Conservation (phyloP, 2,797 vertebrate genomes). For the Moxostoma hubbsi region DNA sequence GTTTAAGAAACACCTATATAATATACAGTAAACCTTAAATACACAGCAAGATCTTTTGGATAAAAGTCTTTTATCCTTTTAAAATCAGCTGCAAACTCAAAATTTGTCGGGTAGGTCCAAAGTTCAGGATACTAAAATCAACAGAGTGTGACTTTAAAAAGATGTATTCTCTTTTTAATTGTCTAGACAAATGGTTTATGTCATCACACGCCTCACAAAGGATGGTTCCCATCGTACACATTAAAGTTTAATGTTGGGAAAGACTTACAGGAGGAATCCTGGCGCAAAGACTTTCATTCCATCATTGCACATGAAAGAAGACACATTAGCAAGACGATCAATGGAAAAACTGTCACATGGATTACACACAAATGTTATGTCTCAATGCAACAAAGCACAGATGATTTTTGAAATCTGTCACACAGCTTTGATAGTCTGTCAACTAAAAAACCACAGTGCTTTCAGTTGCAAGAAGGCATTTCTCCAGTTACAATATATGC, state of each 20-base stretch:
- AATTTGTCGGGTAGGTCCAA: neutral
- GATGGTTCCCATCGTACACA: neutral
- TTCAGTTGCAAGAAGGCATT: neutral
- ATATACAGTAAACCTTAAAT: too few relatives aligned
- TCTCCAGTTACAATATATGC: neutral
- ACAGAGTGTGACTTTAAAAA: neutral
- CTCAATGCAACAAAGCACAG: neutral
- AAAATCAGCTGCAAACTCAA: too few relatives aligned
- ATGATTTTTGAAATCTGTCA: too few relatives aligned
- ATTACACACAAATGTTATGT: neutral
- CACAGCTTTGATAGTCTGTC: neutral
- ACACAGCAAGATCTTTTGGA: too few relatives aligned
- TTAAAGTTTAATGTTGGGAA: conserved; percentile 4
- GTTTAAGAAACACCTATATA: too few relatives aligned
- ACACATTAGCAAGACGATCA: neutral
- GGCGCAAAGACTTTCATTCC: conserved; percentile 21
- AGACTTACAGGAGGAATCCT: conserved; percentile 18
- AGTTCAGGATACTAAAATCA: neutral
- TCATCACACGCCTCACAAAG: neutral
- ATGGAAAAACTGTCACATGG: conserved; percentile 19
- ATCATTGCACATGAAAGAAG: neutral
- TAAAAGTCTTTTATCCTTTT: too few relatives aligned
- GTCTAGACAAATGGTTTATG: conserved; percentile 3
- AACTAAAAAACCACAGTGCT: neutral
- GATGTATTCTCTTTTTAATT: neutral